A percentile compares a stretch with the other conserved stretches of the same genome.
These are phyloP conservation scores for Drosophila obscura DNA, from an alignment of 1,140 invertebrate genomes.

Conservation along the genomic window DNA sequence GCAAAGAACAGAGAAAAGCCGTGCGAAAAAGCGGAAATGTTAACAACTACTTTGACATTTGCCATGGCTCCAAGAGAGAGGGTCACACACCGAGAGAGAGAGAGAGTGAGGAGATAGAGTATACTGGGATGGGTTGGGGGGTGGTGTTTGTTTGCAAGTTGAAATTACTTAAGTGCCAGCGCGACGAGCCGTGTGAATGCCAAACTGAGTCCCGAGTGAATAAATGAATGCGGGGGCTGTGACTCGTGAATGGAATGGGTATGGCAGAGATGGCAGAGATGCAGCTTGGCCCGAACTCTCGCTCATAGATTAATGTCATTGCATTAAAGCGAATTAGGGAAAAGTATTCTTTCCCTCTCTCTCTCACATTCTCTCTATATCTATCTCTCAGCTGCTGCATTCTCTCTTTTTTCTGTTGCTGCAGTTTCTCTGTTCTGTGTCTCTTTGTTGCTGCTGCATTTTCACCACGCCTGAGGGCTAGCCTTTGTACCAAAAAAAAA, in stretches of 20 bases:
- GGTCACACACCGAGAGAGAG: conserved; percentile 8
- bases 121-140: background rate
- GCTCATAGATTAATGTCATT: conserved; percentile 70
- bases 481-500: conserved; percentile 1
- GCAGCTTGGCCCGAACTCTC: conserved; percentile 32
- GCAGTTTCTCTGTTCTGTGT: background rate
- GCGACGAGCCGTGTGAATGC: conserved; percentile 70
- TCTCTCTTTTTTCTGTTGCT: no score
- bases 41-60: conserved; percentile 81
- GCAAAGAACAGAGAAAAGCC: conserved; percentile 22
- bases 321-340: conserved; percentile 63
- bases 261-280: conserved; percentile 23
- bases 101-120: background rate
- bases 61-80: conserved; percentile 28
- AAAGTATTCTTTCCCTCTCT: no score
- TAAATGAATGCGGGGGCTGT: conserved; percentile 38
- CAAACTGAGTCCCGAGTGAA: conserved; percentile 36
- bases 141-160: conserved; percentile 62
- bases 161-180: conserved; percentile 74
- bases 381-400: no score
- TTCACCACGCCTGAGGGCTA: background rate
- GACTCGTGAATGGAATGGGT: no score
- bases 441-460: conserved; percentile 9
- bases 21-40: conserved; percentile 71
- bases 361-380: no score